phyloP scores from a whole-genome alignment of 2,113 vertebrate genomes.

The Baryphthengus martii region DNA sequence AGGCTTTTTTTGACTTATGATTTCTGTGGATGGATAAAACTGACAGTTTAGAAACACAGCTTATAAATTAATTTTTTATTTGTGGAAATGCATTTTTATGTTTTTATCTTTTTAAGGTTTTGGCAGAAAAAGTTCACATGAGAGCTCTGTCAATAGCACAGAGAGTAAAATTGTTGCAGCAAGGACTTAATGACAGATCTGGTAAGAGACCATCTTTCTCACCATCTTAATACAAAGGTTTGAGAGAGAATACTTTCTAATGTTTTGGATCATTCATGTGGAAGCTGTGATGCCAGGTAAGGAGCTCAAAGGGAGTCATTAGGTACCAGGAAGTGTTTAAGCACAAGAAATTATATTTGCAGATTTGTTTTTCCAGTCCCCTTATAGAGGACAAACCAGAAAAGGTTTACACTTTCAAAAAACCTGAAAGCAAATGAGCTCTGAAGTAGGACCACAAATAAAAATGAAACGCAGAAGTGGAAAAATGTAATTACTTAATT shows the following conservation, averaged over 20 bases:
- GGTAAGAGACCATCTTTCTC: slow-evolving; percentile 73
- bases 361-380: neutral
- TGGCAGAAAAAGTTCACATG: slow-evolving; percentile 93
- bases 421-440: neutral
- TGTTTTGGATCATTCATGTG: neutral
- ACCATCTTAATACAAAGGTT: neutral
- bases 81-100: neutral
- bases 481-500: neutral
- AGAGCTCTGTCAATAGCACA: slow-evolving; percentile 91
- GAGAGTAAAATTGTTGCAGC: slow-evolving; percentile 89
- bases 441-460: neutral
- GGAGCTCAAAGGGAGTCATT: neutral
- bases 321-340: neutral
- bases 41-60: neutral
- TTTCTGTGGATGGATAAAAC: neutral
- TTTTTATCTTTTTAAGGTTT: slow-evolving; percentile 76
- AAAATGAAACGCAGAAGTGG: neutral
- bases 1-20: neutral
- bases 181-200: slow-evolving; percentile 89
- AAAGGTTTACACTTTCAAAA: neutral
- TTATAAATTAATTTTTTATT: neutral
- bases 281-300: neutral
- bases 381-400: neutral
- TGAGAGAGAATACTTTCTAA: neutral
- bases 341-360: neutral